Conservation (phyloP, 1,140 invertebrate species). For the Magallana ariakensis region DNA sequence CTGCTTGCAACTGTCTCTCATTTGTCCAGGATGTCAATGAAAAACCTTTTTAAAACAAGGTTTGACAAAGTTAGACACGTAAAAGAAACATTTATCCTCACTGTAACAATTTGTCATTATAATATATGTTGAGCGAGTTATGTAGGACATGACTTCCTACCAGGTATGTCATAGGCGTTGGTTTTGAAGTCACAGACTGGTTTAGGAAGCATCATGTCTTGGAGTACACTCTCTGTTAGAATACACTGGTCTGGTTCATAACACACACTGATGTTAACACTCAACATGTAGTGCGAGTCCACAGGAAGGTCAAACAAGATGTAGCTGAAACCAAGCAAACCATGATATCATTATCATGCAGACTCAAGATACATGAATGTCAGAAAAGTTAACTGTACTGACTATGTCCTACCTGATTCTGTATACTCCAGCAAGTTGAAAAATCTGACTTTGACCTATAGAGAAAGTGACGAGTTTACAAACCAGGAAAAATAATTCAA, state of each 20-base stretch:
- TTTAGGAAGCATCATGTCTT: slow-evolving; percentile 43
- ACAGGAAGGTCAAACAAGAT: slow-evolving; percentile 45
- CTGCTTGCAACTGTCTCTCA: neutral
- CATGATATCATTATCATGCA: no score
- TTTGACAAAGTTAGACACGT: neutral
- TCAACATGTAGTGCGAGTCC: slow-evolving; percentile 51
- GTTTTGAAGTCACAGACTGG: slow-evolving; percentile 46
- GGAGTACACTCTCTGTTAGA: slow-evolving; percentile 41
- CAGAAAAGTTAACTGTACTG: no score
- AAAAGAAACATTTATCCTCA: no score
- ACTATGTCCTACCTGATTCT: neutral
- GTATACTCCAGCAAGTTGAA: neutral
- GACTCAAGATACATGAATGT: no score
- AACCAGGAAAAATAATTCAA: no score
- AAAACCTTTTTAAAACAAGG: neutral
- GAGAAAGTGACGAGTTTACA: no score
- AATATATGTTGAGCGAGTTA: no score
- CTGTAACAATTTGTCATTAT: no score
- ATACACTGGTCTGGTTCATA: slow-evolving; percentile 44
- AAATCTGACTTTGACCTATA: neutral
- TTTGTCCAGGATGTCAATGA: neutral
- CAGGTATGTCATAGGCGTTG: neutral
- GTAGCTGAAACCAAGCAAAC: slow-evolving; percentile 41
- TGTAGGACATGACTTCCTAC: neutral
- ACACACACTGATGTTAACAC: slow-evolving; percentile 58